A percentile compares a stretch with the other conserved stretches of the same genome.
Conservation (phyloP, 2,888 invertebrate species). For the Pocota personata region DNA sequence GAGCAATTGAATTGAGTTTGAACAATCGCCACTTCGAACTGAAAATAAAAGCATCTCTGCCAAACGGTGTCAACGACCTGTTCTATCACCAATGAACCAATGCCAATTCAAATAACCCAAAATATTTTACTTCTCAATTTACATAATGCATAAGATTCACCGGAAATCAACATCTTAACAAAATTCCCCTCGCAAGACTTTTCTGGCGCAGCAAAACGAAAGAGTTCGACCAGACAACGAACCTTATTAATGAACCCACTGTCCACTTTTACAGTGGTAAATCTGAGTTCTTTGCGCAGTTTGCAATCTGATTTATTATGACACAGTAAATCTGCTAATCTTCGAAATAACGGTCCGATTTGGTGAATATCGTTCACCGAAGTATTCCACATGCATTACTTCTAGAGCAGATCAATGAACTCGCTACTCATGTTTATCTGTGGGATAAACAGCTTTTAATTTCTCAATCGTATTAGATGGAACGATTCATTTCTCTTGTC, state of each 20-base stretch:
- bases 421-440: neutral
- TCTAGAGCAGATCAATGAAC: conserved; percentile 65
- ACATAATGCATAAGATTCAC: conserved; percentile 39
- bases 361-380: conserved; percentile 24
- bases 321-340: conserved; percentile 30
- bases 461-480: conserved; percentile 55
- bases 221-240: conserved; percentile 26
- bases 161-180: conserved; percentile 5
- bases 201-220: conserved; percentile 9
- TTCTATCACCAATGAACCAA: neutral
- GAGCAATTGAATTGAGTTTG: neutral
- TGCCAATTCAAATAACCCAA: conserved; percentile 3
- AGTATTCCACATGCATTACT: conserved; percentile 24
- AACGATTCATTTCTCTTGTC: conserved; percentile 58
- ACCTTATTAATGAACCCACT: conserved; percentile 15
- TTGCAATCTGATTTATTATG: conserved; percentile 46
- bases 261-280: neutral
- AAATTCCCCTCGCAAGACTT: neutral
- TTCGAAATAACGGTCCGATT: conserved; percentile 40
- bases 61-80: neutral
- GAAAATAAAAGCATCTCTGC: neutral
- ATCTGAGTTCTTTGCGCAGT: conserved; percentile 2
- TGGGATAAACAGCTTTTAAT: conserved; percentile 57
- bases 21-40: neutral
- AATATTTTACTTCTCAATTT: neutral